Evolutionary conservation across 2,797 vertebrate species (phyloP).

Genomic region (Acropternis orthonyx): DNA sequence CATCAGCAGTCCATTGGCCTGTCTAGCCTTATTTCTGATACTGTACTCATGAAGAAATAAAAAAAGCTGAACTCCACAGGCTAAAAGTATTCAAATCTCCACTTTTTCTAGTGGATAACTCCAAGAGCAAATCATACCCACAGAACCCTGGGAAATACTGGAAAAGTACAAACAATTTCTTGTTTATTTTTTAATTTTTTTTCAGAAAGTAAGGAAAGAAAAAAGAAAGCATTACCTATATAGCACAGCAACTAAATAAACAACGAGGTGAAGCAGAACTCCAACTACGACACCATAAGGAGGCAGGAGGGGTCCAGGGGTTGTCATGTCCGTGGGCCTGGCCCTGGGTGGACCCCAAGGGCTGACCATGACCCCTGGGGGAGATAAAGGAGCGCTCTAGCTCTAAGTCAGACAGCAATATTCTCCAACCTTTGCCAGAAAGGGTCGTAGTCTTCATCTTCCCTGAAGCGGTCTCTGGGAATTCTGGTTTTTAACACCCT

Average conservation of each 20-base stretch:
- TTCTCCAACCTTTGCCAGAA: constrained; percentile 95
- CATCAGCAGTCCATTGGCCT: neutral
- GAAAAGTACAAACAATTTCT: neutral
- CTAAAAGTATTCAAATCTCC: neutral
- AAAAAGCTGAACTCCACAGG: neutral
- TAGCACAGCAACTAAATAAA: constrained; percentile 73
- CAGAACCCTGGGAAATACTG: neutral
- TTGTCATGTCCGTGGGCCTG: neutral
- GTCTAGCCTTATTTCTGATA: neutral
- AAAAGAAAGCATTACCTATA: constrained; percentile 73
- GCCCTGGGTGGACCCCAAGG: neutral
- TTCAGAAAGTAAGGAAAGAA: neutral
- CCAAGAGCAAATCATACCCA: neutral
- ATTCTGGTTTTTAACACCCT: constrained; percentile 80
- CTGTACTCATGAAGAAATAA: neutral
- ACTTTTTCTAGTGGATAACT: neutral
- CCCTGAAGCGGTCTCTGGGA: constrained; percentile 67
- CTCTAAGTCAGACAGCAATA: constrained; percentile 67
- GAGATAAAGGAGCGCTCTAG: constrained; percentile 49
- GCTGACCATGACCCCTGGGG: constrained; percentile 38
- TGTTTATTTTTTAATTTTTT: neutral
- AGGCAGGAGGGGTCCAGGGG: constrained; percentile 60
- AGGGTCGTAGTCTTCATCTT: constrained; percentile 88
- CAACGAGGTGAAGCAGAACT: constrained; percentile 76
- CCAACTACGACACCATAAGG: constrained; percentile 65